These are phyloP conservation scores for Spinus pinus DNA, from an alignment of 2,797 vertebrate genomes.

Conservation along the genomic window DNA sequence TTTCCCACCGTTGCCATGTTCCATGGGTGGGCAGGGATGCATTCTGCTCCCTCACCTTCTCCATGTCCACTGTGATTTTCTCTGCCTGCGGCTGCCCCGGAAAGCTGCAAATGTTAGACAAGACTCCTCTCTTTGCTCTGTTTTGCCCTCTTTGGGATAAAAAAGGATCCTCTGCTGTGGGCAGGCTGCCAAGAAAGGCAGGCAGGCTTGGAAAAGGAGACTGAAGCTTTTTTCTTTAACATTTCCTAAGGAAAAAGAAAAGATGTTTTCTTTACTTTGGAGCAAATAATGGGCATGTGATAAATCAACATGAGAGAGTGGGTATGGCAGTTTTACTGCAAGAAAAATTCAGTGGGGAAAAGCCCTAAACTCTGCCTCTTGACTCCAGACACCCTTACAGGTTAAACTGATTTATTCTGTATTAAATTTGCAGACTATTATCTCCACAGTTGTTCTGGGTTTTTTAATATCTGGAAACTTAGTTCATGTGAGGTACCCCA, in stretches of 20 bases:
- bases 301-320: background rate
- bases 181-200: background rate
- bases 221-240: background rate
- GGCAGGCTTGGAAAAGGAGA: background rate
- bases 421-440: background rate
- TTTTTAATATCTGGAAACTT: background rate
- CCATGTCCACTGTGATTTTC: background rate
- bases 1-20: background rate
- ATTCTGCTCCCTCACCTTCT: background rate
- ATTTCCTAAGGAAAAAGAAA: background rate
- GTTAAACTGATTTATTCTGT: background rate
- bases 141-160: background rate
- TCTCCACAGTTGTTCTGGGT: rapidly evolving
- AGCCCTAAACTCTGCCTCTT: background rate
- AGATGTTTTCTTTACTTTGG: background rate
- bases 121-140: background rate
- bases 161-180: background rate
- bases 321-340: background rate
- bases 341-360: background rate
- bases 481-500: background rate
- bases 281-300: background rate
- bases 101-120: background rate
- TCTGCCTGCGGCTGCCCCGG: background rate
- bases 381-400: background rate
- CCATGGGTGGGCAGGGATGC: background rate